Evolutionary conservation across 1,140 invertebrate species (phyloP), one percentile per base, ranked within the genome.

Genomic region (Calliphora vicina): DNA sequence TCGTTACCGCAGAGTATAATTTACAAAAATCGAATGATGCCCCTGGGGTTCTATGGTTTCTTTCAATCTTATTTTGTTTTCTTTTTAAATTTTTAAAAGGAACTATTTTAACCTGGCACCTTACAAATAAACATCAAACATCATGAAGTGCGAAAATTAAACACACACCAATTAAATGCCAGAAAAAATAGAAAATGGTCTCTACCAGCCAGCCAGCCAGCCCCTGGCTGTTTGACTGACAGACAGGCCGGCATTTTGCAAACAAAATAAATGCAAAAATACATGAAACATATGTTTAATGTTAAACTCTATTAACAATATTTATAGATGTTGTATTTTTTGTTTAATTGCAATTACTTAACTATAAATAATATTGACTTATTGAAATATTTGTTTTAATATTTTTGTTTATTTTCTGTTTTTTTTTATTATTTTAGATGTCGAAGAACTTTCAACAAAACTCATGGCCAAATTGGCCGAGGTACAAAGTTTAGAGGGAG

Each of bases 361-460:
- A 50, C 45, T 50, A 50, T n/a, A 50, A 50, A 50, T 50, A 50
- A 50, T 50, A 50, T 50, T 50, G 45, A 50, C 12, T 50, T 50
- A 50, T 50, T 50, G 45, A 50, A 50, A 35, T n/a, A 35, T 35
- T 35, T 35, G 10, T 35, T 35, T 5, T 5, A 50, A 50, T n/a
- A 50, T 50, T 29, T 50, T 27, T 23, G 8, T 4, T 43, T 76
- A 57, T 50, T 74, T 50, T 15, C 17, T 73, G 50, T 43, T 57
- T 35, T 26, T 26, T 73, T 42, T 12, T 61, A 12, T n/a, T 81
- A 25, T 91, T 90, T 15, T 86, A 92, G 91, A 92, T 90, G 91
- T 92, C 74, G 91, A 92, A 85, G 91, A 92, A 87, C 87, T 92
- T 83, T 92, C 91, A 83, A 91, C 91, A 8, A 91, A 91, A 82